A percentile compares a stretch with the other conserved stretches of the same genome.
Evolutionary conservation across 2,888 invertebrate species (phyloP).

Genomic region (Brachyopa scutellaris): DNA sequence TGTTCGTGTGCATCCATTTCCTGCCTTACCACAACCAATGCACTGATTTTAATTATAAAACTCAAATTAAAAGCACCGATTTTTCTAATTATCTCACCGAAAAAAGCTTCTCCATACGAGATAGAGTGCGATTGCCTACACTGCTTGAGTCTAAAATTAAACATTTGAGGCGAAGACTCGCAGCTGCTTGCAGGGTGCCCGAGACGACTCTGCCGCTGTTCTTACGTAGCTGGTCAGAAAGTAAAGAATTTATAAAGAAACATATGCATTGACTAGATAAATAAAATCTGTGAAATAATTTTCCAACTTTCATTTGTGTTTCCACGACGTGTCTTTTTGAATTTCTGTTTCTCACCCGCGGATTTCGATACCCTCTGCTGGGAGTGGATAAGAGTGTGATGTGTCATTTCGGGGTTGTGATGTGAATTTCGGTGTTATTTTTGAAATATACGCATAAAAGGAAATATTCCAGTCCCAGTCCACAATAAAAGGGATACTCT

Average conservation of each 20-base stretch:
- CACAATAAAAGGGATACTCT: neutral
- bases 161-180: conserved; percentile 71
- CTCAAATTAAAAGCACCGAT: conserved; percentile 45
- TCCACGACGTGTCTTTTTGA: neutral
- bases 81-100: conserved; percentile 18
- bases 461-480: no score
- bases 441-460: no score
- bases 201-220: conserved; percentile 67
- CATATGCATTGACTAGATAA: conserved; percentile 2
- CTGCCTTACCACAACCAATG: neutral
- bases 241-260: conserved; percentile 54
- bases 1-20: conserved; percentile 4
- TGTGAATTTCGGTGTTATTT: conserved; percentile 1
- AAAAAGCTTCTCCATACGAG: conserved; percentile 51
- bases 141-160: conserved; percentile 68
- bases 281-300: conserved; percentile 6
- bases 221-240: conserved; percentile 68
- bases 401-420: conserved; percentile 16
- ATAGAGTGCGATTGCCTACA: conserved; percentile 27
- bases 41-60: conserved; percentile 25
- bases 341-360: neutral
- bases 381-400: conserved; percentile 3
- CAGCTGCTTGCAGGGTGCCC: conserved; percentile 66
- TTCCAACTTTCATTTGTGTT: conserved; percentile 2
- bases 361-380: neutral